Base-by-base conservation (phyloP, 2,113 vertebrate species). In the Hippocampus zosterae region DNA sequence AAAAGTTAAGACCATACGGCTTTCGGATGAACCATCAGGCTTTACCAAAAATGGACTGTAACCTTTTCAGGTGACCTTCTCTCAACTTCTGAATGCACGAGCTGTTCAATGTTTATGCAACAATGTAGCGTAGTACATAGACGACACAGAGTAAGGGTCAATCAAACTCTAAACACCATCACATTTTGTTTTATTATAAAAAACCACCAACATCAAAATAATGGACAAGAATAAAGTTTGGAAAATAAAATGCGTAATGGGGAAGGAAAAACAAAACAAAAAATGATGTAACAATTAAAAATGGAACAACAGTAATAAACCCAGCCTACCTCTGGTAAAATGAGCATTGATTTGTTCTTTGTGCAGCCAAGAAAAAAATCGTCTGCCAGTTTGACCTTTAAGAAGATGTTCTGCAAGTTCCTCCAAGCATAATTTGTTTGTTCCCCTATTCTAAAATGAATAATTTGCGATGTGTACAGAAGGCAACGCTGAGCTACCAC, bases 141-240 rank as follows among this genome's bases (percentile, higher is more conserved):
- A 15, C 10, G 42, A 12, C 13, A 11, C 41, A 44, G 42, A 11
- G 12, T 13, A 44, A 44, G 42, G 3, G 13, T 2, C 2, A 44
- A 76, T 40, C 5, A 37, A 3, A 50, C 1, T 8, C 8, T 21
- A 66, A 52, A n/a, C 65, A 74, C 46, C 25, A 70, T 68, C 68
- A 83, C 83, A 72, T 80, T 61, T 75, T 68, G 53, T 87, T 90
- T 92, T 90, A 90, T 88, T 90, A 87, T 48, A 85, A 90, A 87
- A 90, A 89, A 88, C 80, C 62, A 83, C 23, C 63, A 81, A 84
- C 71, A 74, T 68, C 33, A 64, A 84, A 87, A 85, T 68, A 81
- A 15, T 33, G 15, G 67, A 80, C 62, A 82, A 52, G 52, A 55
- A 16, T 60, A 8, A 84, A 82, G 83, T 68, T 63, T 75, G 81